These are phyloP conservation scores for Blastobasis lacticolella DNA, from an alignment of 2,888 invertebrate genomes.

Conservation along the genomic window DNA sequence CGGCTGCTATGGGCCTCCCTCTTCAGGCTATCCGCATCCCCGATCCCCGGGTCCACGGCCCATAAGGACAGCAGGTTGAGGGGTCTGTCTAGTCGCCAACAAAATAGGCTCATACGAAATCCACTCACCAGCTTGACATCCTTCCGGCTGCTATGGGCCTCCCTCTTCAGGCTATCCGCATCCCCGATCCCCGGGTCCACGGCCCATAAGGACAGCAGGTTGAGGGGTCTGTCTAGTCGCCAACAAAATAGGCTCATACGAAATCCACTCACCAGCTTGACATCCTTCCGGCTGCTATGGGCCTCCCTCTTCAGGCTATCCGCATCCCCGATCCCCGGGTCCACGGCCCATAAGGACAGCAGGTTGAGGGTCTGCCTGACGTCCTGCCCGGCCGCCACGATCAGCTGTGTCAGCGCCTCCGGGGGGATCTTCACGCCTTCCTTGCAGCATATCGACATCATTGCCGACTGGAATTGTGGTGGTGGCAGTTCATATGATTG, in stretches of 20 bases:
- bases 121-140: conserved; percentile 85
- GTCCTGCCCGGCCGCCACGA: conserved; percentile 92
- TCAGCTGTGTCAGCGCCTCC: conserved; percentile 87
- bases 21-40: conserved; percentile 68
- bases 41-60: conserved; percentile 72
- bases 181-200: conserved; percentile 70
- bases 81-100: too few relatives aligned
- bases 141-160: conserved; percentile 80
- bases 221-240: too few relatives aligned
- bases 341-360: conserved; percentile 85
- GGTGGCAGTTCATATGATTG: neutral
- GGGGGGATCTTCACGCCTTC: conserved; percentile 88
- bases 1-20: conserved; percentile 75
- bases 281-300: conserved; percentile 82
- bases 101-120: too few relatives aligned
- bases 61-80: conserved; percentile 92
- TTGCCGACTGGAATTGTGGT: conserved; percentile 78
- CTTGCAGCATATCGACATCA: conserved; percentile 93
- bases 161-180: conserved; percentile 67
- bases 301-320: conserved; percentile 74
- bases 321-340: conserved; percentile 61
- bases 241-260: too few relatives aligned
- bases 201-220: conserved; percentile 89
- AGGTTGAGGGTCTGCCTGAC: conserved; percentile 94
- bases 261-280: conserved; percentile 78